Evolutionary conservation across 2,113 vertebrate genomes (phyloP), one percentile per base, ranked within the genome.

Genomic region (Pholis gunnellus): DNA sequence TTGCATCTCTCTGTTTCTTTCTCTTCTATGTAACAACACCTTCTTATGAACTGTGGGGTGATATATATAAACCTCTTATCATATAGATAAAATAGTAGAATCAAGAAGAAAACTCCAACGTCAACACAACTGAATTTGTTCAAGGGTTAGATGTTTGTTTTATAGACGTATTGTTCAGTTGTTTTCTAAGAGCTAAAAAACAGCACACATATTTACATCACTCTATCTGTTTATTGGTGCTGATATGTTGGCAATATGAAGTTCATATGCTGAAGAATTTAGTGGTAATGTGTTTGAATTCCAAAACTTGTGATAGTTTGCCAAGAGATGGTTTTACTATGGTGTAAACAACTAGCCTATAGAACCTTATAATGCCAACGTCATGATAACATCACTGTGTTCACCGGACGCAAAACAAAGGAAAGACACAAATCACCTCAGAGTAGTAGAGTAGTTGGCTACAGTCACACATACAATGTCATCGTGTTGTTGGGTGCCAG

Each of bases 1-100:
- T 81, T 89, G 61, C 68, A 88, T 91, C 83, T 82, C 72, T 87
- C 34, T 85, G 81, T 91, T 84, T 85, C 50, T 70, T 57, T 20
- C 42, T 6, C 69, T 71, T 75, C 65, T 72, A 40, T 75, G 57
- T 79, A 88, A 88, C 64, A 71, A 70, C 73, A 80, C 15, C 15
- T 44, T 83, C 56, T 54, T 29, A 64, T 78, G 40, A 84, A 29
- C 40, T 64, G 72, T 77, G 34, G 18, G 68, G 34, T 76, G 20
- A n/a, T 52, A 44, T 59, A 44, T 61, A 80, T 84, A 74, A 84
- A 69, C 52, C 60, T 73, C 61, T 85, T 76, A 81, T 67, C 38
- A 38, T 22, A 63, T 25, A 73, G 38, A 86, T 72, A 48, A 81
- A 75, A 70, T 2, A 3, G 31, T 50, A n/a, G 27, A 69, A 72